A percentile compares a stretch with the other conserved stretches of the same genome.
phyloP scores from a whole-genome alignment of 2,888 invertebrate species.

The Macaria notata region DNA sequence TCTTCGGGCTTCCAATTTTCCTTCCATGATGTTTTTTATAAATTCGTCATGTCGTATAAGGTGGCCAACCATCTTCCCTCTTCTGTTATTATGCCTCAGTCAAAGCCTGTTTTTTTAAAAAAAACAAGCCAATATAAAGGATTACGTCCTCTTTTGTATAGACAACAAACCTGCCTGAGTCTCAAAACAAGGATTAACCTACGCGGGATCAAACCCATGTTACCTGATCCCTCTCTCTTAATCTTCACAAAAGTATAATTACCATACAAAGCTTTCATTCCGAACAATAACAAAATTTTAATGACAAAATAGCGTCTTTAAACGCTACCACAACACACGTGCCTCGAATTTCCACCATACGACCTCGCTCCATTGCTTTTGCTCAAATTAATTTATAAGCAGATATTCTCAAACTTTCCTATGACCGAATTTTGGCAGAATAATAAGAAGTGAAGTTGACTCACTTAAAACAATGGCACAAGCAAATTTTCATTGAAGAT shows the following conservation, averaged over 20 bases:
- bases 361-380: conserved; percentile 13
- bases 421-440: conserved; percentile 13
- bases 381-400: conserved; percentile 22
- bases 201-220: too few relatives aligned
- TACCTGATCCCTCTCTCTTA: not conserved
- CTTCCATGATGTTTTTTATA: too few relatives aligned
- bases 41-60: too few relatives aligned
- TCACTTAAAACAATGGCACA: conserved; percentile 26
- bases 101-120: too few relatives aligned
- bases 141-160: too few relatives aligned
- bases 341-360: conserved; percentile 16
- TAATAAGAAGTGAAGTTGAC: conserved; percentile 28
- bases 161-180: too few relatives aligned
- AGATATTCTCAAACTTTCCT: conserved; percentile 22
- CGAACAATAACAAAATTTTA: conserved; percentile 12
- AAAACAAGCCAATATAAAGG: too few relatives aligned
- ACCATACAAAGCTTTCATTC: not conserved
- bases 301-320: conserved; percentile 11
- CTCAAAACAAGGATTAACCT: too few relatives aligned
- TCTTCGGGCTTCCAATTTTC: too few relatives aligned
- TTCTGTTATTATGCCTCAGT: too few relatives aligned
- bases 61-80: too few relatives aligned
- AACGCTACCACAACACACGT: conserved; percentile 4
- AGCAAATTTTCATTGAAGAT: conserved; percentile 30
- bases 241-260: not conserved